Conservation (phyloP, 2,113 vertebrate genomes). For the Enhydra lutris region DNA sequence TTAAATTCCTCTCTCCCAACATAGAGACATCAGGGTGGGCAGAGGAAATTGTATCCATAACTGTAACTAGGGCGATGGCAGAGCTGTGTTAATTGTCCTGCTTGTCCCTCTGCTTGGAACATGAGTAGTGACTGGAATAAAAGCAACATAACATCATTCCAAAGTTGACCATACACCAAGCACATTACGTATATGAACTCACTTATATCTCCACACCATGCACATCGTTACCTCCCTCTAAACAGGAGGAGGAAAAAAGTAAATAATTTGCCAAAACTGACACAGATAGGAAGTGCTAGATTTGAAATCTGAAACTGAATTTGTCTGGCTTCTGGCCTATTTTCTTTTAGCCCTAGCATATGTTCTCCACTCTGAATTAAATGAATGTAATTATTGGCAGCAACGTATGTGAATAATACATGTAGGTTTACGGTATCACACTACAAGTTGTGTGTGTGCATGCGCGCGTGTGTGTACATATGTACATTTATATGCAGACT, state of each 20-base stretch:
- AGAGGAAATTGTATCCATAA: not conserved
- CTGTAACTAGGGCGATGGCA: not conserved
- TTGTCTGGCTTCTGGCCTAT: not conserved
- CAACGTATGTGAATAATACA: not conserved
- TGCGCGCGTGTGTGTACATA: not conserved
- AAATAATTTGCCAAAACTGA: slow-evolving; percentile 11
- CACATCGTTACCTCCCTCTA: not conserved
- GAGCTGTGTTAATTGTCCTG: not conserved
- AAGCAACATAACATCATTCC: not conserved
- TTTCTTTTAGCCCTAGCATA: slow-evolving; percentile 30
- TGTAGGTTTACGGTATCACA: not conserved
- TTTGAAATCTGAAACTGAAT: slow-evolving; percentile 32
- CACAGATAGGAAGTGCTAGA: slow-evolving; percentile 16
- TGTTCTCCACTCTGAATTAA: not conserved
- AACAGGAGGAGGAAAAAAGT: not conserved
- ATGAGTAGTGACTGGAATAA: not conserved
- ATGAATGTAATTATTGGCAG: slow-evolving; percentile 4
- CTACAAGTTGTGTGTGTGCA: not conserved
- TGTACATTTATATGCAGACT: not conserved
- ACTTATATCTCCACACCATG: not conserved
- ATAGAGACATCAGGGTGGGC: not conserved
- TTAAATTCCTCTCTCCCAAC: not conserved
- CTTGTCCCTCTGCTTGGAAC: not conserved
- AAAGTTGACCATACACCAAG: not conserved
- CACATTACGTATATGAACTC: not conserved